These are phyloP conservation scores for Calephelis virginiensis DNA, from an alignment of 1,140 invertebrate genomes.

Conservation along the genomic window DNA sequence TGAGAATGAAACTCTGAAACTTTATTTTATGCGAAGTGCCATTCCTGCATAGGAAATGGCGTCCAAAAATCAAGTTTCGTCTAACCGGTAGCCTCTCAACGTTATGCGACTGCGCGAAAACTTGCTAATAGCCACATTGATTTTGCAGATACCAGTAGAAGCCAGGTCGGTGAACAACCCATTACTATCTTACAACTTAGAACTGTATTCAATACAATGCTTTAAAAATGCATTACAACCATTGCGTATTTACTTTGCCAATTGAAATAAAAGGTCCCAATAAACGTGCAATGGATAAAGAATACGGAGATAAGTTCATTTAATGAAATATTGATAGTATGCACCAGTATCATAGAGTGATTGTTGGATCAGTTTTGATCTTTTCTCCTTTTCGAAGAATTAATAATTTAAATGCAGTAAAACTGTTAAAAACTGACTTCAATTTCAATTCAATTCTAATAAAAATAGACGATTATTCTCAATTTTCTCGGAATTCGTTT, in stretches of 20 bases:
- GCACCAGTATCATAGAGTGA: background rate
- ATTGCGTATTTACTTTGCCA: background rate
- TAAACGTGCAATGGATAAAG: background rate
- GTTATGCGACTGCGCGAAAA: slow-evolving; percentile 76
- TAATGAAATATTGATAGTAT: background rate
- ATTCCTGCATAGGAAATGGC: slow-evolving; percentile 33
- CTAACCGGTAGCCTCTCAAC: slow-evolving; percentile 53
- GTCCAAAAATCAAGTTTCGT: slow-evolving; percentile 25
- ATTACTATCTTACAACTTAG: slow-evolving; percentile 28
- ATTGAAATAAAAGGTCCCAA: background rate
- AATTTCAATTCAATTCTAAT: background rate
- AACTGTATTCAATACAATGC: background rate
- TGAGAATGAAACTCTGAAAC: slow-evolving; percentile 15
- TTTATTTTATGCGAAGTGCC: slow-evolving; percentile 20
- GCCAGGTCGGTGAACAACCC: slow-evolving; percentile 67
- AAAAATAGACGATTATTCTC: no score
- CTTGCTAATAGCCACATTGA: slow-evolving; percentile 77
- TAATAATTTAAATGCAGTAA: no score
- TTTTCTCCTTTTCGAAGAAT: background rate
- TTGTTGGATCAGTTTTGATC: background rate
- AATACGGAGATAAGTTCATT: background rate
- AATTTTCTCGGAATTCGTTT: no score
- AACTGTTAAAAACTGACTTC: no score
- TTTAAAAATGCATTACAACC: background rate
- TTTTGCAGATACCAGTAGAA: slow-evolving; percentile 72